Percentiles rank a stretch among this genome's conserved stretches.
Evolutionary conservation across 2,797 vertebrate species (phyloP).

Genomic region (Caiman crocodilus): DNA sequence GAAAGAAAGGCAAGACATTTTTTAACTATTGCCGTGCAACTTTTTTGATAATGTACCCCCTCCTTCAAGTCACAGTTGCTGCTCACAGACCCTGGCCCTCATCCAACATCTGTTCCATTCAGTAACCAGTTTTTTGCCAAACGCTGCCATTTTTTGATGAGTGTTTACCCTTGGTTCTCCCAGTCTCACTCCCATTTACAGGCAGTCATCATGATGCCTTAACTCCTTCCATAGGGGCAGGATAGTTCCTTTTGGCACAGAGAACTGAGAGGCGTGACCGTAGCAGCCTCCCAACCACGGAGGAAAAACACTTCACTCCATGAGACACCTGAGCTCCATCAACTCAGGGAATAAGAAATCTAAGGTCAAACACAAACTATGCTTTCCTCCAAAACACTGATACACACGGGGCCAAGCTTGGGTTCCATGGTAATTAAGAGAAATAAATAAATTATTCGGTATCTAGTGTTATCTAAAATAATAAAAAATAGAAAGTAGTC

Average conservation of each 20-base stretch:
- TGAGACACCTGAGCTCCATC: background rate
- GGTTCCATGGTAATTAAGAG: too few species aligned
- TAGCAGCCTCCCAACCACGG: background rate
- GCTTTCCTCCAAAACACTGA: background rate
- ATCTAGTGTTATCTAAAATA: too few species aligned
- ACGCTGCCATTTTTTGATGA: background rate
- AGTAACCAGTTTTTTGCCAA: background rate
- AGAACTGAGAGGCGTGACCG: background rate
- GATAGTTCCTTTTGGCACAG: background rate
- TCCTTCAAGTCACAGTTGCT: background rate
- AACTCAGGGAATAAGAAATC: too few species aligned
- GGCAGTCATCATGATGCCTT: background rate
- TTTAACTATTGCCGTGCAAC: background rate
- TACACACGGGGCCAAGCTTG: too few species aligned
- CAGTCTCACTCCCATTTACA: background rate
- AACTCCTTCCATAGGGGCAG: background rate
- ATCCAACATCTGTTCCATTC: background rate
- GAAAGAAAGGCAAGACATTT: constrained; percentile 70
- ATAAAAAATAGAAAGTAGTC: too few species aligned
- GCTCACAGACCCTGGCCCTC: background rate
- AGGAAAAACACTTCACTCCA: background rate
- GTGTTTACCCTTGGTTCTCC: background rate
- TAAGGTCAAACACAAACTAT: too few species aligned
- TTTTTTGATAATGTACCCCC: constrained; percentile 6
- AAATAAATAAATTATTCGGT: too few species aligned